Conservation (phyloP, 2,888 invertebrate species). For the Pollenia griseotomentosa region DNA sequence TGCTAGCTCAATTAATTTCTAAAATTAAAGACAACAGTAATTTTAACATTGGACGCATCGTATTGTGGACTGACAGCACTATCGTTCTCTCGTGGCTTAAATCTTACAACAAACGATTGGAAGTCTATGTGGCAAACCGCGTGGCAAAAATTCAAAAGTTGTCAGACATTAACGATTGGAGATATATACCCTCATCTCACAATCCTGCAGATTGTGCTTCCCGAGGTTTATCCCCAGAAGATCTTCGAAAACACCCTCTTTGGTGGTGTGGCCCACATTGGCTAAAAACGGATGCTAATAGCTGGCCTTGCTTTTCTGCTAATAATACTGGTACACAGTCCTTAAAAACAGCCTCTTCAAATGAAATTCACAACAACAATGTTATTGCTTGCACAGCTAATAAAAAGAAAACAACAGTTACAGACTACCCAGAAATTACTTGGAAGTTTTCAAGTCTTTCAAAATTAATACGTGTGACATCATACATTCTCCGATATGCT, state of each 20-base stretch:
- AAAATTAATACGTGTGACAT: slow-evolving; percentile 18
- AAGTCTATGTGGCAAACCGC: too few relatives aligned
- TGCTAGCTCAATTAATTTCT: slow-evolving; percentile 28
- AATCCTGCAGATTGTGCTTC: too few relatives aligned
- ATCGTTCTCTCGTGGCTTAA: too few relatives aligned
- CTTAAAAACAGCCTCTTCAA: too few relatives aligned
- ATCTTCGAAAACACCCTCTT: too few relatives aligned
- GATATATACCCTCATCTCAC: too few relatives aligned
- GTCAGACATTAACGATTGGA: too few relatives aligned
- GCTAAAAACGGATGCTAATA: neutral
- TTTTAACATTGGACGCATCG: slow-evolving; percentile 26
- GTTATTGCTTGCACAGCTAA: neutral
- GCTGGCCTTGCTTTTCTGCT: neutral
- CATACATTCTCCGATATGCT: slow-evolving; percentile 24
- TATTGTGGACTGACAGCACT: slow-evolving; percentile 51
- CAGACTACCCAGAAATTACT: slow-evolving; percentile 16
- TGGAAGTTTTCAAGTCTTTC: slow-evolving; percentile 21
- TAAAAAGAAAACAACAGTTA: neutral
- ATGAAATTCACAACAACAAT: neutral
- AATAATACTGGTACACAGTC: neutral
- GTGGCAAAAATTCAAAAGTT: too few relatives aligned
- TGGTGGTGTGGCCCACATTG: slow-evolving; percentile 42
- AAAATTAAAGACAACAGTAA: slow-evolving; percentile 20
- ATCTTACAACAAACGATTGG: too few relatives aligned
- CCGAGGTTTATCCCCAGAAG: too few relatives aligned